These are phyloP conservation scores for Selene dorsalis DNA, from an alignment of 2,797 vertebrate genomes.

Conservation along the genomic window DNA sequence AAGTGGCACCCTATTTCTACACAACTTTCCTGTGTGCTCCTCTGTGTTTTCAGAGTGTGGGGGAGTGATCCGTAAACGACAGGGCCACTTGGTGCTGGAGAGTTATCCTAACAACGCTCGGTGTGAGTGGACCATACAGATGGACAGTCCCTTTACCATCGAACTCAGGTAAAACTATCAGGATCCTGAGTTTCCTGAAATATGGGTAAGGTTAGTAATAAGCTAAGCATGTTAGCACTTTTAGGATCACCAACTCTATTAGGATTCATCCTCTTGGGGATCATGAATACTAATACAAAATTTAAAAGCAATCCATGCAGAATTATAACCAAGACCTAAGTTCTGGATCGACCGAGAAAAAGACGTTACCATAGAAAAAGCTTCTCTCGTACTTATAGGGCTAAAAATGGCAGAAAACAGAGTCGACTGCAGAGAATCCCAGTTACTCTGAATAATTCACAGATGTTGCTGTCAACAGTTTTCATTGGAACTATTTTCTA, in stretches of 20 bases:
- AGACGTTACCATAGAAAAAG: not conserved
- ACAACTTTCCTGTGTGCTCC: conserved; percentile 22
- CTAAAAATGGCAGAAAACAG: not conserved
- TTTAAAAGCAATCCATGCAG: not conserved
- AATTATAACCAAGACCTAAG: not conserved
- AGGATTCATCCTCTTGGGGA: not conserved
- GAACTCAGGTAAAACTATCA: conserved; percentile 88
- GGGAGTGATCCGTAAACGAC: conserved; percentile 89
- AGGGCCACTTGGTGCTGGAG: conserved; percentile 94
- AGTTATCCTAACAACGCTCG: conserved; percentile 95
- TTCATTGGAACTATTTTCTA: not conserved
- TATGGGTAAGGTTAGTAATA: not conserved
- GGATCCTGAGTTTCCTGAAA: too few relatives aligned
- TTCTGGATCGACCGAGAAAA: not conserved
- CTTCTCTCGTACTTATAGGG: not conserved
- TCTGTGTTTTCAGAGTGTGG: conserved; percentile 87
- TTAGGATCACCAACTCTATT: not conserved
- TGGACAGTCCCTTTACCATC: conserved; percentile 89
- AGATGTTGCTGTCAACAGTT: not conserved
- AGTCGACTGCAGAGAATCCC: not conserved
- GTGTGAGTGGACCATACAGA: conserved; percentile 95
- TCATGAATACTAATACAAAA: not conserved
- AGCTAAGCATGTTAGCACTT: not conserved
- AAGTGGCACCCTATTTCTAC: not conserved
- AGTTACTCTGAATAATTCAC: conserved; percentile 19